phyloP scores from a whole-genome alignment of 2,797 vertebrate species.

The Pampus argenteus region DNA sequence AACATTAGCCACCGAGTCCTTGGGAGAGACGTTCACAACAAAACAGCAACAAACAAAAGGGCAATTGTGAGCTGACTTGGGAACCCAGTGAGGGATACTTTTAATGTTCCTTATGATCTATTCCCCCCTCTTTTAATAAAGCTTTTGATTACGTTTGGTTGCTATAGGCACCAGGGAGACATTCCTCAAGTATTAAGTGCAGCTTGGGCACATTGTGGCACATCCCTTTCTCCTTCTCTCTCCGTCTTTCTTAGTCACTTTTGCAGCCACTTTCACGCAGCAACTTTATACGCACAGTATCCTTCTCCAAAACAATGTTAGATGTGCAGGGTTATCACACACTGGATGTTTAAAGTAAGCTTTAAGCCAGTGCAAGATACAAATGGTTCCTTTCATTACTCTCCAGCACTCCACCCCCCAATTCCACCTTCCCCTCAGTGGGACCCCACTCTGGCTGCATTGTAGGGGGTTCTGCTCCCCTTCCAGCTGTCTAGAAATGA shows the following conservation, averaged over 20 bases:
- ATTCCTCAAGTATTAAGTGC: slow-evolving; percentile 87
- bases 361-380: slow-evolving; percentile 83
- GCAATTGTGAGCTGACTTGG: slow-evolving; percentile 82
- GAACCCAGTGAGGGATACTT: slow-evolving; percentile 83
- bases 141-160: slow-evolving; percentile 88
- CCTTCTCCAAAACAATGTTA: slow-evolving; percentile 65
- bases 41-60: slow-evolving; percentile 84
- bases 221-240: slow-evolving; percentile 53
- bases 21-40: slow-evolving; percentile 74
- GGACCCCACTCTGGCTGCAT: slow-evolving; percentile 82
- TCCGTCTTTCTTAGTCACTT: slow-evolving; percentile 28
- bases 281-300: slow-evolving; percentile 24
- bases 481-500: slow-evolving; percentile 99
- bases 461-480: slow-evolving; percentile 87
- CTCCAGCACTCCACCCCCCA: slow-evolving; percentile 54
- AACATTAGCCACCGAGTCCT: slow-evolving; percentile 77
- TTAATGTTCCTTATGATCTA: slow-evolving; percentile 89
- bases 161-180: slow-evolving; percentile 84
- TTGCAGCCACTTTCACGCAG: slow-evolving; percentile 26
- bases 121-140: slow-evolving; percentile 87
- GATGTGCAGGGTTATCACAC: slow-evolving; percentile 71
- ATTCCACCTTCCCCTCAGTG: slow-evolving; percentile 65
- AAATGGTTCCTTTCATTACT: slow-evolving; percentile 84
- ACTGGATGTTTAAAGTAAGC: slow-evolving; percentile 77
- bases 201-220: slow-evolving; percentile 78